phyloP scores from a whole-genome alignment of 2,888 invertebrate genomes.

The Cephus sareptanus region DNA sequence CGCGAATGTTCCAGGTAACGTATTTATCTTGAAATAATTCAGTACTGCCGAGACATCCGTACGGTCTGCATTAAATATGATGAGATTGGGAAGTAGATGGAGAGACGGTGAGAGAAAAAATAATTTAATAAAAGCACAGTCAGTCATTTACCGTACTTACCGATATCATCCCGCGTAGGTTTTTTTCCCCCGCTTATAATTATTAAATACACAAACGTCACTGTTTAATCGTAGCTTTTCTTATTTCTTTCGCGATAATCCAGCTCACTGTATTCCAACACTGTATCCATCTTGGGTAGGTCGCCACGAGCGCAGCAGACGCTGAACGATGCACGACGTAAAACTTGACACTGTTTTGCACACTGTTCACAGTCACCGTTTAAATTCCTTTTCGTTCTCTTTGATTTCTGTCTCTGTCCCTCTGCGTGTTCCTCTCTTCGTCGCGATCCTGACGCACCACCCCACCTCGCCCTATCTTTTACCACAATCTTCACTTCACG shows the following conservation, averaged over 20 bases:
- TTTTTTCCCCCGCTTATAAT: neutral
- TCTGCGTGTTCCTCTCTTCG: neutral
- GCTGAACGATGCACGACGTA: no score
- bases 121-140: no score
- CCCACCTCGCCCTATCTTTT: no score
- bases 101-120: no score
- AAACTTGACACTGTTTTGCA: conserved; percentile 22
- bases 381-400: conserved; percentile 22
- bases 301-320: neutral
- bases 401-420: conserved; percentile 10
- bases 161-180: neutral
- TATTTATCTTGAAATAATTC: no score
- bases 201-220: neutral
- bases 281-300: conserved; percentile 36
- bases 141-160: no score
- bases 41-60: no score
- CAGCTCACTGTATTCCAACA: conserved; percentile 52
- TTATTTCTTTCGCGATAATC: conserved; percentile 33
- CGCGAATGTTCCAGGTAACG: no score
- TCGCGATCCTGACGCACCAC: no score
- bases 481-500: no score
- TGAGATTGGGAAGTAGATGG: no score
- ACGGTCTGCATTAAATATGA: no score
- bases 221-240: conserved; percentile 3
- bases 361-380: conserved; percentile 20